A percentile compares a stretch with the other conserved stretches of the same genome.
These are phyloP conservation scores for Dinomys branickii DNA, from an alignment of 2,113 vertebrate species.

Conservation along the genomic window DNA sequence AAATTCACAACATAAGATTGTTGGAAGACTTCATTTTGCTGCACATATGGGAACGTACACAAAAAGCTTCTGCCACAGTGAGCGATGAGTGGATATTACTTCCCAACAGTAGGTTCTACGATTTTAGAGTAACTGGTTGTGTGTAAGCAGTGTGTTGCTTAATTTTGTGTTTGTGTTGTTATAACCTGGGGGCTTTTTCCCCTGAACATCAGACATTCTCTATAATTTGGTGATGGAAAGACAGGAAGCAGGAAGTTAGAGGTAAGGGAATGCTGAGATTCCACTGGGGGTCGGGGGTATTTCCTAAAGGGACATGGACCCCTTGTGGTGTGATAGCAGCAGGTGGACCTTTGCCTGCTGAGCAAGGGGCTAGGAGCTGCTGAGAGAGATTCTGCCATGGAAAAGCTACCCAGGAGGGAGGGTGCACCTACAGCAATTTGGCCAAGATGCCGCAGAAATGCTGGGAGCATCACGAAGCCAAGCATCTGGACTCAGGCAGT, in stretches of 20 bases:
- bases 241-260: neutral
- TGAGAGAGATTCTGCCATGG: neutral
- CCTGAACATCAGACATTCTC: neutral
- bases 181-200: neutral
- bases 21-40: neutral
- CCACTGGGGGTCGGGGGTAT: neutral
- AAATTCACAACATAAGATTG: neutral
- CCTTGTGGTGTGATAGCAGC: neutral
- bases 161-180: neutral
- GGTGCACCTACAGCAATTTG: rapidly evolving
- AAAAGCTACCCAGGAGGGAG: rapidly evolving
- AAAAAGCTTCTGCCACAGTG: rapidly evolving
- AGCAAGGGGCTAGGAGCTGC: no score
- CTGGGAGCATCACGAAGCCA: neutral
- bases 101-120: neutral
- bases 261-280: neutral
- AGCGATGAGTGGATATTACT: neutral
- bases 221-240: neutral
- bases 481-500: rapidly evolving
- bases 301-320: no score
- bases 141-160: neutral
- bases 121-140: neutral
- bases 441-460: rapidly evolving
- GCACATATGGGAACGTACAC: rapidly evolving
- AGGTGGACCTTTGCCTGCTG: rapidly evolving